Evolutionary conservation across 2,797 vertebrate genomes (phyloP), one percentile per base, ranked within the genome.

Genomic region (Mus spretus): DNA sequence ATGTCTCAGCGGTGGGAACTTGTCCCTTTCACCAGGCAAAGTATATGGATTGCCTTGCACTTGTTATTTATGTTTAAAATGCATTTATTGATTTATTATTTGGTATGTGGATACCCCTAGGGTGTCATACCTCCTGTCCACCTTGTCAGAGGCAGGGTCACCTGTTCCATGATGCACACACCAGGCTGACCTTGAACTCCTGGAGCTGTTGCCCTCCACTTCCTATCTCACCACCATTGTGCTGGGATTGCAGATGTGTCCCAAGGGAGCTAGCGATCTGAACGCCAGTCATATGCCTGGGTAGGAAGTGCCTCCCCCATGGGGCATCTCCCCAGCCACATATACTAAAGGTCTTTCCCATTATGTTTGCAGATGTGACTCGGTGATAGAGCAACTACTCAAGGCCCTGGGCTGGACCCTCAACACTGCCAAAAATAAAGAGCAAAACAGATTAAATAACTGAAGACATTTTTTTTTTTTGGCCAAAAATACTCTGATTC

Each of bases 371-470:
- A 72, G 44, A 17, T 83, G 34, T 7, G 24, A 34, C 67, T 83
- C 24, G 24, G 28, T 47, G 55, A 31, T n/a, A 8, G 24, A 72
- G 11, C 37, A 37, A 24, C 37, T 53, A 37, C 0, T 1, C 12
- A 37, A 5, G 22, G 20, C 19, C 12, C 31, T 55, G 65, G 6
- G 28, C 34, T 87, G 20, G 31, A n/a, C 44, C 61, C 50, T 74
- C 14, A 14, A 50, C 24, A 63, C 70, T 22, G n/a, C 11, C 37
- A 57, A n/a, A n/a, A 12, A 63, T 44, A 84, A 50, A 72, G n/a
- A 86, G 20, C n/a, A 53, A 53, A 86, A 37, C 37, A 28, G 47
- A 55, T 90, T 75, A 92, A 93, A 84, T 75, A 83, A 75, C 53
- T 61, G 34, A 87, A 84, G n/a, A 59, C 1, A 2, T 34, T 6